Evolutionary conservation across 1,140 invertebrate genomes (phyloP).

Genomic region (Protaetia brevitarsis): DNA sequence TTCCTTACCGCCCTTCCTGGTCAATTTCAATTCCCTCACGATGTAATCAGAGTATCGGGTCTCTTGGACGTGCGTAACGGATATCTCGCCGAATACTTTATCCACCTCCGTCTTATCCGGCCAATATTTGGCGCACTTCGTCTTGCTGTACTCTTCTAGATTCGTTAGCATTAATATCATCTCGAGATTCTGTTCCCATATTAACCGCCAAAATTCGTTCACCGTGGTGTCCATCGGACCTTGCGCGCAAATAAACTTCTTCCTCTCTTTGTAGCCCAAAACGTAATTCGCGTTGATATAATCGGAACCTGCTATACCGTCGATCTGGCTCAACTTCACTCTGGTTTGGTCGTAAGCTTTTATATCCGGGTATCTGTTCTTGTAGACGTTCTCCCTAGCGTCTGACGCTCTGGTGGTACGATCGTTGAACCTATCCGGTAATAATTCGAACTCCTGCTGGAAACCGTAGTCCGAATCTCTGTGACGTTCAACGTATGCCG

Average conservation of each 20-base stretch:
- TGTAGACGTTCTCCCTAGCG: conserved; percentile 80
- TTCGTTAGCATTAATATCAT: conserved; percentile 93
- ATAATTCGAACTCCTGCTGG: conserved; percentile 80
- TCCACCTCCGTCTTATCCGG: conserved; percentile 76
- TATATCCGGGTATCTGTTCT: conserved; percentile 86
- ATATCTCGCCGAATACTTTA: conserved; percentile 74
- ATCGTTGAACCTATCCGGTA: conserved; percentile 84
- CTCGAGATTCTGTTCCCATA: conserved; percentile 92
- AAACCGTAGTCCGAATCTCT: conserved; percentile 85
- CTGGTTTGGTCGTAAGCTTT: conserved; percentile 91
- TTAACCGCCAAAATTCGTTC: conserved; percentile 96
- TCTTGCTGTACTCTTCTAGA: conserved; percentile 89
- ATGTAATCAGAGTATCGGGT: conserved; percentile 78
- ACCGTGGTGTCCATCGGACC: conserved; percentile 91
- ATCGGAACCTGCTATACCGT: conserved; percentile 75
- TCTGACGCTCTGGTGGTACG: conserved; percentile 83
- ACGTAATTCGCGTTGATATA: conserved; percentile 95
- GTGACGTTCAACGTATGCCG: conserved; percentile 74
- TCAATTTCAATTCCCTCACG: conserved; percentile 72
- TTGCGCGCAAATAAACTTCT: conserved; percentile 91
- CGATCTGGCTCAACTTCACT: conserved; percentile 72
- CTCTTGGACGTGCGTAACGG: conserved; percentile 73
- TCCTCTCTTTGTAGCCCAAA: conserved; percentile 86
- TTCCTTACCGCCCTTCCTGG: conserved; percentile 54
- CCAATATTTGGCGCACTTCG: conserved; percentile 93